Conservation (phyloP, 92 coral and sea anemone species). For the Desmophyllum pertusum region DNA sequence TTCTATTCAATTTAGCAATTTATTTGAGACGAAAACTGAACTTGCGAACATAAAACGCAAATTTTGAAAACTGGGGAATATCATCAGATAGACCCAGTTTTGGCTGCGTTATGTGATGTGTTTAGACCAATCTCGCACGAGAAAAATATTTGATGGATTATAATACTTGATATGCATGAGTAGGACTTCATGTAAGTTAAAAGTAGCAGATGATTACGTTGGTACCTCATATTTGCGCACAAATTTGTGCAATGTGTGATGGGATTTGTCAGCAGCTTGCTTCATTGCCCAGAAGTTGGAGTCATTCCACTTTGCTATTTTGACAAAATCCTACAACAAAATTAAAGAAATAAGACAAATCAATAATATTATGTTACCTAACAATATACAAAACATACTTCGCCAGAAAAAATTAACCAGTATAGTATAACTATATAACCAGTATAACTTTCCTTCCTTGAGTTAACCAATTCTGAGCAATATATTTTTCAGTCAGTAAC, state of each 20-base stretch:
- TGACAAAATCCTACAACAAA: slow-evolving; percentile 80
- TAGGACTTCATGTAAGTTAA: background rate
- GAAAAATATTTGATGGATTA: too few relatives aligned
- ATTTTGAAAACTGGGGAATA: too few relatives aligned
- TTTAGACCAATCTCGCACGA: too few relatives aligned
- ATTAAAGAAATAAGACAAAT: background rate
- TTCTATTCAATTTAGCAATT: too few relatives aligned
- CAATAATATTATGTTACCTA: background rate
- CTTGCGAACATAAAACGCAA: too few relatives aligned
- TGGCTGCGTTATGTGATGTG: too few relatives aligned
- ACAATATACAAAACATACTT: background rate
- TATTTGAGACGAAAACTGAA: too few relatives aligned
- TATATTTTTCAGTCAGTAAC: too few relatives aligned
- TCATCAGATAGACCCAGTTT: too few relatives aligned
- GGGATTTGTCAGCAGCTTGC: slow-evolving; percentile 93
- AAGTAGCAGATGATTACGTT: background rate
- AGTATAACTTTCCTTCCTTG: too few relatives aligned
- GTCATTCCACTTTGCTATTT: slow-evolving; percentile 98
- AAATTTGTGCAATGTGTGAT: slow-evolving; percentile 88
- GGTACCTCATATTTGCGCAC: slow-evolving; percentile 88
- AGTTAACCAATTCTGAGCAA: too few relatives aligned
- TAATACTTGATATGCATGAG: background rate
- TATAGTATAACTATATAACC: background rate
- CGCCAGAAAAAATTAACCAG: background rate
- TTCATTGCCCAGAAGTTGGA: slow-evolving; percentile 98